Conservation (phyloP, 2,888 invertebrate species). For the Steromphala cineraria region DNA sequence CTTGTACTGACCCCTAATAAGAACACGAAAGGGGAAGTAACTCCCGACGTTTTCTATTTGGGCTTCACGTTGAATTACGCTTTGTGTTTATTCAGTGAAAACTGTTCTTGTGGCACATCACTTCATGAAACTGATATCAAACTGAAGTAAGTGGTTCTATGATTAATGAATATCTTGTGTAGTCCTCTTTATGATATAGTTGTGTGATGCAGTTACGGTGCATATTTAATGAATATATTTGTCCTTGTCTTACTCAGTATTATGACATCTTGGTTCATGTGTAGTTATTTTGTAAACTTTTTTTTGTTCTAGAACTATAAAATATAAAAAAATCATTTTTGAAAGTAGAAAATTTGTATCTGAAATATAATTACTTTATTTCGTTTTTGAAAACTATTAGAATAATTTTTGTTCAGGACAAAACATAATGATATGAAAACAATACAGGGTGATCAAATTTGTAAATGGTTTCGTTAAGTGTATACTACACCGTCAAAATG, state of each 20-base stretch:
- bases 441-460: background rate
- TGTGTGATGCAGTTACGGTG: background rate
- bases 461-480: background rate
- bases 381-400: too few species aligned
- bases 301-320: background rate
- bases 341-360: too few species aligned
- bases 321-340: too few species aligned
- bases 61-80: background rate
- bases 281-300: background rate
- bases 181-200: constrained; percentile 6
- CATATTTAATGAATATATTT: background rate
- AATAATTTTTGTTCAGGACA: too few species aligned
- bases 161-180: background rate
- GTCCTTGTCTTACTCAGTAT: background rate
- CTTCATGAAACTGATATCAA: background rate
- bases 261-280: background rate
- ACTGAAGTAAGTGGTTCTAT: too few species aligned
- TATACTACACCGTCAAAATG: background rate
- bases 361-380: too few species aligned
- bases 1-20: constrained; percentile 17
- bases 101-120: background rate
- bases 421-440: background rate
- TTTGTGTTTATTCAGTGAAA: background rate
- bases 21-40: constrained; percentile 18
- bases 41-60: constrained; percentile 2